Evolutionary conservation across 2,113 vertebrate genomes (phyloP).

Genomic region (Entelurus aequoreus): DNA sequence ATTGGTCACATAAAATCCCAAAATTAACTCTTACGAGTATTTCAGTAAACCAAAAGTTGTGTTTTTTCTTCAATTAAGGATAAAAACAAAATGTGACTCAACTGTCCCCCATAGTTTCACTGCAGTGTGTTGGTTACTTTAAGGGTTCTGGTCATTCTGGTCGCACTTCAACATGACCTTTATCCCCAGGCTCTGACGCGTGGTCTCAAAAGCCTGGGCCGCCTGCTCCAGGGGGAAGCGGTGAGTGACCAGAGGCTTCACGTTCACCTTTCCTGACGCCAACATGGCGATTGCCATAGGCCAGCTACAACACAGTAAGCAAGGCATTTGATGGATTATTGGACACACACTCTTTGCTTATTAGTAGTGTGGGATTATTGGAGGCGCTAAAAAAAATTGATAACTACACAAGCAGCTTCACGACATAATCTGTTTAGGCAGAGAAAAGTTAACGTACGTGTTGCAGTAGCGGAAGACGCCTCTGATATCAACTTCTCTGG

Average conservation of each 20-base stretch:
- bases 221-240: conserved; percentile 93
- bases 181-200: conserved; percentile 80
- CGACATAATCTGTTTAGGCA: not conserved
- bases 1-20: no score
- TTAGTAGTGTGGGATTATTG: not conserved
- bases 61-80: no score
- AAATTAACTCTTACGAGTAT: no score
- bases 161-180: conserved; percentile 98
- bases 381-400: not conserved
- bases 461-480: conserved; percentile 96
- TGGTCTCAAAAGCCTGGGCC: conserved; percentile 85
- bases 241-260: conserved; percentile 90
- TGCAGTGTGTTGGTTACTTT: conserved; percentile 31
- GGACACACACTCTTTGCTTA: not conserved
- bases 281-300: conserved; percentile 89
- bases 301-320: conserved; percentile 76
- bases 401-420: not conserved
- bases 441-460: conserved; percentile 68
- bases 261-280: conserved; percentile 81
- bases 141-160: conserved; percentile 80
- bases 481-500: conserved; percentile 88
- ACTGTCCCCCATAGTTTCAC: not conserved
- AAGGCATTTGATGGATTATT: not conserved
- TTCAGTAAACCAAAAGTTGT: no score
- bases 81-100: no score